A percentile compares a stretch with the other conserved stretches of the same genome.
Evolutionary conservation across 2,113 vertebrate species (phyloP).

Genomic region (Rhinolophus ferrumequinum): DNA sequence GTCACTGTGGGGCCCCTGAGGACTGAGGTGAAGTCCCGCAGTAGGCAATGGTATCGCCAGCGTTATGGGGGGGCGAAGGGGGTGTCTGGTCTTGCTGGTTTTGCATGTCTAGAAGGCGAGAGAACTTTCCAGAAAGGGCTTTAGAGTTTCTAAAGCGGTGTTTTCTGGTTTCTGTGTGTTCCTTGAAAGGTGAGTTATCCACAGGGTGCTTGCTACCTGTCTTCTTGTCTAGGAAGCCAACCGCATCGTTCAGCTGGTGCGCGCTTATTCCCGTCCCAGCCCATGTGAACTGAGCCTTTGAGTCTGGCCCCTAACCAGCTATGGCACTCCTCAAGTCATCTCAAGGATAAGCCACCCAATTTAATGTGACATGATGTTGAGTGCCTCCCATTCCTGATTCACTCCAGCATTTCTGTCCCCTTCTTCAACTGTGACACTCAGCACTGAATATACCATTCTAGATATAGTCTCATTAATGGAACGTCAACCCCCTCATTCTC

Average conservation of each 20-base stretch:
- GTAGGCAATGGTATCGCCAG: not conserved
- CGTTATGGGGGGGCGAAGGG: rapidly evolving
- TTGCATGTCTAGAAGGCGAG: not conserved
- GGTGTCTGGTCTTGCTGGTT: too few species aligned
- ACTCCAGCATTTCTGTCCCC: not conserved
- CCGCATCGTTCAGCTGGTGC: not conserved
- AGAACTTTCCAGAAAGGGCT: not conserved
- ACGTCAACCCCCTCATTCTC: not conserved
- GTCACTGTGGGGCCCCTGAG: too few species aligned
- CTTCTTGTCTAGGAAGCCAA: not conserved
- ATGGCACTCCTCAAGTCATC: not conserved
- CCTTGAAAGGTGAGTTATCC: not conserved
- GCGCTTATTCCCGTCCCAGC: not conserved
- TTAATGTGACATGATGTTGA: not conserved
- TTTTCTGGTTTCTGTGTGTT: not conserved
- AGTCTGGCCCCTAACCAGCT: not conserved
- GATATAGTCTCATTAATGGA: not conserved
- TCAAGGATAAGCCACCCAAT: not conserved
- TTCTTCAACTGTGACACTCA: not conserved
- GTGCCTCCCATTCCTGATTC: not conserved
- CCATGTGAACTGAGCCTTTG: not conserved
- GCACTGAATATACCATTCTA: not conserved
- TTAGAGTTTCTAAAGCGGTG: not conserved
- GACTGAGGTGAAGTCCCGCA: rapidly evolving
- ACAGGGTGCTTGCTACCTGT: too few species aligned